These are phyloP conservation scores for Connochaetes taurinus DNA, from an alignment of 2,113 vertebrate species.

Conservation along the genomic window DNA sequence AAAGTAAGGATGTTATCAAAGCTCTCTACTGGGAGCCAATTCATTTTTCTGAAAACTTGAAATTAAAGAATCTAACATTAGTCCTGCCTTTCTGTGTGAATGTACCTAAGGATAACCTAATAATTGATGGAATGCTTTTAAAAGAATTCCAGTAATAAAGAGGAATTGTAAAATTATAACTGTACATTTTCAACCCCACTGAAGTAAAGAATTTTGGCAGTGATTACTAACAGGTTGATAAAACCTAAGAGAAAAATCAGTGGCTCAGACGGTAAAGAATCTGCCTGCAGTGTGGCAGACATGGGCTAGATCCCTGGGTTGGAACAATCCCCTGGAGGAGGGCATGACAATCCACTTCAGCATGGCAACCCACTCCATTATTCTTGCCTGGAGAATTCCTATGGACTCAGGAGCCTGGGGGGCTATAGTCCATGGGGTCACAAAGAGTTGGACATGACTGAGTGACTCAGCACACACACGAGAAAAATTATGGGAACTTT, in stretches of 20 bases:
- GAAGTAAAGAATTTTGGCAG: background rate
- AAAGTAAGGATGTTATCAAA: background rate
- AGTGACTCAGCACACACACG: background rate
- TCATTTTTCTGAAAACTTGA: conserved; percentile 20
- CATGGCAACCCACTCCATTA: background rate
- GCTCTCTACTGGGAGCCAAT: background rate
- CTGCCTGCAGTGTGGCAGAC: background rate
- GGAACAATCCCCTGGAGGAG: background rate
- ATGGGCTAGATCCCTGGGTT: background rate
- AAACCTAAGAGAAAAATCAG: background rate
- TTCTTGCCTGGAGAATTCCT: background rate
- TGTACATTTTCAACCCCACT: background rate
- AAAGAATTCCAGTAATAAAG: conserved; percentile 16
- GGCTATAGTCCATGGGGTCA: background rate
- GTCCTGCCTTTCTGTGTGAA: background rate
- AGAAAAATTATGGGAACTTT: background rate
- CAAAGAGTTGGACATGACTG: background rate
- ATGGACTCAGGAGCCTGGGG: background rate
- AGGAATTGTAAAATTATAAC: background rate
- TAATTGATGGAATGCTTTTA: background rate
- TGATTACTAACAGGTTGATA: background rate
- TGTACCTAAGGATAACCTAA: background rate
- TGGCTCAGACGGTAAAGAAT: background rate
- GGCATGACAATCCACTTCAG: background rate
- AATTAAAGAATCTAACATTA: background rate